Percentiles rank a stretch among this genome's conserved stretches.
Conservation (phyloP, 1,140 invertebrate species). For the Steinernema khuongi region DNA sequence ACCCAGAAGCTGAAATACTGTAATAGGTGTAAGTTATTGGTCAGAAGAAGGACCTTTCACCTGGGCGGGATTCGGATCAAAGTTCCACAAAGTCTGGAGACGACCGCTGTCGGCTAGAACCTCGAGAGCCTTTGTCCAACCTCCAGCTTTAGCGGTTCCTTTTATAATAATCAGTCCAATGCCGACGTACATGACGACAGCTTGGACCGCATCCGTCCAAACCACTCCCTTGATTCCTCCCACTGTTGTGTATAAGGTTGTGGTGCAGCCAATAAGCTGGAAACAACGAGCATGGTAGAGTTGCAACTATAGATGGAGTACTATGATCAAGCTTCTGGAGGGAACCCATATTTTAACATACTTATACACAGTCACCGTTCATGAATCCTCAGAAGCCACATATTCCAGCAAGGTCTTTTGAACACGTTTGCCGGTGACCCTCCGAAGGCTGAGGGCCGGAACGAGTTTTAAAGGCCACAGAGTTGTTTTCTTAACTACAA, state of each 20-base stretch:
- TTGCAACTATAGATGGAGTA: too few relatives aligned
- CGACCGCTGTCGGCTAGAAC: not conserved
- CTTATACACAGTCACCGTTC: too few relatives aligned
- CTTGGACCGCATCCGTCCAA: not conserved
- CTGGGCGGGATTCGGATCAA: conserved; percentile 3
- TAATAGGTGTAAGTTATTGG: not conserved
- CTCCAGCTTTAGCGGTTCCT: not conserved
- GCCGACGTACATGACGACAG: not conserved
- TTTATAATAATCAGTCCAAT: not conserved
- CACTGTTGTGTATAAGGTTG: not conserved
- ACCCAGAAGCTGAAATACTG: not conserved
- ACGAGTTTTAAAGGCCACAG: too few relatives aligned
- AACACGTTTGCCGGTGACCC: too few relatives aligned
- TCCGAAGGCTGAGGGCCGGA: too few relatives aligned
- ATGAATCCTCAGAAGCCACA: too few relatives aligned
- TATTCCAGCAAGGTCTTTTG: too few relatives aligned
- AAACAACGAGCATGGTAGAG: too few relatives aligned
- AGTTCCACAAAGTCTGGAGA: not conserved
- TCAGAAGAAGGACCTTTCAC: not conserved
- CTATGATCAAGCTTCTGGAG: too few relatives aligned
- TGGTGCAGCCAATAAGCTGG: not conserved
- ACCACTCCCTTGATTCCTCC: not conserved
- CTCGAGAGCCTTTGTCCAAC: not conserved
- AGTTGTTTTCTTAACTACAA: too few relatives aligned
- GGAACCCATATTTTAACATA: too few relatives aligned